A percentile compares a stretch with the other conserved stretches of the same genome.
phyloP scores from a whole-genome alignment of 2,113 vertebrate genomes.

The Empidonax alnorum region DNA sequence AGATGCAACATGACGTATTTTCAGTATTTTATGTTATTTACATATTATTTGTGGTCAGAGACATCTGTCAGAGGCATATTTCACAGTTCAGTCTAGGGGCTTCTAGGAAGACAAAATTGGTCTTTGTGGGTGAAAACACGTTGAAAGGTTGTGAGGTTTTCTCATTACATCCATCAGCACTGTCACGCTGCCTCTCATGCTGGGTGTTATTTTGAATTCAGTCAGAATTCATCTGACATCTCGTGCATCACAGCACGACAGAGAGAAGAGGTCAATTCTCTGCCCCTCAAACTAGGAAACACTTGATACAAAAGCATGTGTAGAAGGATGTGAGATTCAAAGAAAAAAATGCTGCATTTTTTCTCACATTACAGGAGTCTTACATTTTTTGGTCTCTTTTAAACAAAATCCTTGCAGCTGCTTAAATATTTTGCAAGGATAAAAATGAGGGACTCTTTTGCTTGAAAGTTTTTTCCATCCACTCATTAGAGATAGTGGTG shows the following conservation, averaged over 20 bases:
- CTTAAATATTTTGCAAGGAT: background rate
- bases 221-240: background rate
- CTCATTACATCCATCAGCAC: background rate
- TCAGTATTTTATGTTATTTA: background rate
- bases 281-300: background rate
- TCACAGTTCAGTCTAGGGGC: background rate
- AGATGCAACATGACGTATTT: background rate
- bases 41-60: background rate
- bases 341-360: background rate
- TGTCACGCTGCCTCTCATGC: background rate
- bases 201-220: background rate
- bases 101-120: background rate
- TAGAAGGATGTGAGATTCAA: background rate
- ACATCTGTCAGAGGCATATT: background rate
- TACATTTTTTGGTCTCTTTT: background rate
- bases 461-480: background rate
- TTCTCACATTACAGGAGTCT: background rate
- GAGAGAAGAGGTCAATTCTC: background rate
- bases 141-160: background rate
- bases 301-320: background rate
- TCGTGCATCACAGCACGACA: accelerated
- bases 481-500: background rate
- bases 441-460: background rate
- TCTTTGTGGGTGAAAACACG: background rate
- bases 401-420: background rate